A percentile compares a stretch with the other conserved stretches of the same genome.
These are phyloP conservation scores for Callospermophilus lateralis DNA, from an alignment of 2,113 vertebrate species.

Conservation along the genomic window DNA sequence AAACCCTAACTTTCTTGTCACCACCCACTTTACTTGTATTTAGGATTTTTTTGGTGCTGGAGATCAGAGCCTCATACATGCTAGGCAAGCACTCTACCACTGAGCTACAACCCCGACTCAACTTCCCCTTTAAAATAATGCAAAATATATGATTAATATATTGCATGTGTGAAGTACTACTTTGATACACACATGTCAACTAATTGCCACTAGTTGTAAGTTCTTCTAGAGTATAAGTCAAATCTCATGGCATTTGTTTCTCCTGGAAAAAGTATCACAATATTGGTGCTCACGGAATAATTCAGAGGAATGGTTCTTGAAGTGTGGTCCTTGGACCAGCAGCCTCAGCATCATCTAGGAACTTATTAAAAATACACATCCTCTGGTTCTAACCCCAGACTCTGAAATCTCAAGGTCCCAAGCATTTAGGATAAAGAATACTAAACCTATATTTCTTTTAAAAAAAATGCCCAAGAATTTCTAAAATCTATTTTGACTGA, in stretches of 20 bases:
- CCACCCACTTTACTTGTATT: background rate
- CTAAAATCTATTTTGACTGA: too few species aligned
- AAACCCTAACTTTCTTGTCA: background rate
- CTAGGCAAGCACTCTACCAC: background rate
- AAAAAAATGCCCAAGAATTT: too few species aligned
- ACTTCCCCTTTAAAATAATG: background rate
- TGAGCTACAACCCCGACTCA: background rate
- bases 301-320: background rate
- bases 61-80: background rate
- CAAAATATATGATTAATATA: background rate
- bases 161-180: background rate
- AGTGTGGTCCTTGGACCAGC: background rate
- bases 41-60: background rate
- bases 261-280: background rate
- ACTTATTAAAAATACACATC: background rate
- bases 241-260: background rate
- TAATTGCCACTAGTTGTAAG: background rate
- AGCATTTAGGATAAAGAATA: too few species aligned
- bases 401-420: background rate
- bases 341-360: too few species aligned
- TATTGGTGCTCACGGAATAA: background rate
- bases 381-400: too few species aligned
- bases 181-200: background rate
- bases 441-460: too few species aligned
- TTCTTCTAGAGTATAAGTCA: slow-evolving; percentile 15